phyloP scores from a whole-genome alignment of 92 coral and sea anemone genomes.

The Meandrina meandrites region DNA sequence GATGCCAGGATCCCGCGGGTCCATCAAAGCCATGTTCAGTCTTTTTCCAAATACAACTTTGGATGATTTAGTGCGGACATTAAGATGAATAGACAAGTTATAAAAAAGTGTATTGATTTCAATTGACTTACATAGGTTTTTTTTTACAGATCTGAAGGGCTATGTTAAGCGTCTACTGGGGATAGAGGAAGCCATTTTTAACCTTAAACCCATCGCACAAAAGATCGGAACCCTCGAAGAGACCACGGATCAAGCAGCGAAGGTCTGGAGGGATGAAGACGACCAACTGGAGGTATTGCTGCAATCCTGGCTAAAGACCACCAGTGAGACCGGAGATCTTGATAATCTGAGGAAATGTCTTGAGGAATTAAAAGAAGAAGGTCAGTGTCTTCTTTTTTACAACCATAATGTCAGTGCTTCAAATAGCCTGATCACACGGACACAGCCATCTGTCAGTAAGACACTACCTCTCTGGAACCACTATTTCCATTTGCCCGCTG shows the following conservation, averaged over 20 bases:
- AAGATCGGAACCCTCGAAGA: neutral
- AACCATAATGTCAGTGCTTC: neutral
- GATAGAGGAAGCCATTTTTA: neutral
- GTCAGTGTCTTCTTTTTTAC: neutral
- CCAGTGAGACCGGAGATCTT: neutral
- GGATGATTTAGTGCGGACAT: too few species aligned
- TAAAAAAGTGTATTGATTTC: neutral
- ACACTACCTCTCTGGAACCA: too few species aligned
- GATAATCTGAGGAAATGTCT: neutral
- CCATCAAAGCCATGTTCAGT: too few species aligned
- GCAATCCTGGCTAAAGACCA: neutral
- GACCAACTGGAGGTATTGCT: neutral
- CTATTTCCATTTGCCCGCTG: too few species aligned
- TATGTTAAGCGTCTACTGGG: neutral
- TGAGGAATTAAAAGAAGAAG: neutral
- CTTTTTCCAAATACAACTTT: too few species aligned
- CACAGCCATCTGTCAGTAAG: too few species aligned
- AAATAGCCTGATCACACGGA: neutral
- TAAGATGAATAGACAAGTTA: too few species aligned
- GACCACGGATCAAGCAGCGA: neutral
- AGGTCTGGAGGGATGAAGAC: neutral
- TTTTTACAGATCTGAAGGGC: neutral
- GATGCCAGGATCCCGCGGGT: too few species aligned
- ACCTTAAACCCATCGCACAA: conserved; percentile 2
- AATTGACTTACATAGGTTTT: neutral